These are phyloP conservation scores for Aphrophora alni DNA, from an alignment of 2,888 invertebrate genomes.

Conservation along the genomic window DNA sequence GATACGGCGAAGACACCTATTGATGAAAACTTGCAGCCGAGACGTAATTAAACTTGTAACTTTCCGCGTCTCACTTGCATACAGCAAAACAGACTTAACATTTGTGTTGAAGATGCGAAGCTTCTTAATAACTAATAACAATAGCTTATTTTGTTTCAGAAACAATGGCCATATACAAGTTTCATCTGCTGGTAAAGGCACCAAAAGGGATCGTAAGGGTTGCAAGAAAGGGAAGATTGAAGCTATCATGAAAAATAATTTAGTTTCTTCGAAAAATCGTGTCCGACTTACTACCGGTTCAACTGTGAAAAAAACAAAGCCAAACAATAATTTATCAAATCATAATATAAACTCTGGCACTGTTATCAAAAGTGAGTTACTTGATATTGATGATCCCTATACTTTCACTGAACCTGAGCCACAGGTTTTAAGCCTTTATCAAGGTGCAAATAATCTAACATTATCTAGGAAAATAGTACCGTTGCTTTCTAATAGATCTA, in stretches of 20 bases:
- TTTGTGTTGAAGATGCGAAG: slow-evolving; percentile 21
- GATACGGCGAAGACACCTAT: too few species aligned
- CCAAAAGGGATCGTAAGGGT: slow-evolving; percentile 51
- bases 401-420: slow-evolving; percentile 49
- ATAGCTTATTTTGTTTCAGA: slow-evolving; percentile 43
- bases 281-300: slow-evolving; percentile 24
- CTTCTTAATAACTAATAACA: slow-evolving; percentile 10
- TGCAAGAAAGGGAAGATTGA: slow-evolving; percentile 53
- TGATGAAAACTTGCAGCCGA: too few species aligned
- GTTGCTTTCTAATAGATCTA: slow-evolving; percentile 29
- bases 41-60: too few species aligned
- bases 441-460: slow-evolving; percentile 21
- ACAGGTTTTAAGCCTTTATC: slow-evolving; percentile 45
- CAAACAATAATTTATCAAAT: slow-evolving; percentile 27
- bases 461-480: slow-evolving; percentile 30
- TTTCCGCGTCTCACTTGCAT: slow-evolving; percentile 29
- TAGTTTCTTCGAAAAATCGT: slow-evolving; percentile 46
- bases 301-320: slow-evolving; percentile 32
- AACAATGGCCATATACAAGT: slow-evolving; percentile 52
- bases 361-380: slow-evolving; percentile 37
- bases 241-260: slow-evolving; percentile 51
- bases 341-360: slow-evolving; percentile 28
- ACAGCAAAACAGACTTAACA: slow-evolving; percentile 24
- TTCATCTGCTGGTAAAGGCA: slow-evolving; percentile 47
- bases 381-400: slow-evolving; percentile 47